Conservation (phyloP, 2,113 vertebrate genomes). For the Dendropsophus ebraccatus region DNA sequence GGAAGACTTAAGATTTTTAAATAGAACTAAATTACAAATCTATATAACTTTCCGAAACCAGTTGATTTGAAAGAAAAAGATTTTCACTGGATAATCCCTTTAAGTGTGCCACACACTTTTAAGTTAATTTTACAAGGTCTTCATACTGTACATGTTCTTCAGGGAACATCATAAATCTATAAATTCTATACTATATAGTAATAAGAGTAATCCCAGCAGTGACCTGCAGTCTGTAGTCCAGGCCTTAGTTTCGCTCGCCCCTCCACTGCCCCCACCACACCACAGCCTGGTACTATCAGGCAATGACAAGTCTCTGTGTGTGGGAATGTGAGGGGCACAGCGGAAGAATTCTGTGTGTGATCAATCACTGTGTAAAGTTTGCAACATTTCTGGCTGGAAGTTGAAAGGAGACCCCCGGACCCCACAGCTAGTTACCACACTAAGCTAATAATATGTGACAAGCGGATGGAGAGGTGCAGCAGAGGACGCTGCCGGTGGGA, state of each 20-base stretch:
- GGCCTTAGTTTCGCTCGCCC: neutral
- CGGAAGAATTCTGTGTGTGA: neutral
- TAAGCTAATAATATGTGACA: neutral
- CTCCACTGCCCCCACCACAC: neutral
- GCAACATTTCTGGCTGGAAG: neutral
- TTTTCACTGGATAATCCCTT: no score
- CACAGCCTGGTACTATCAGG: conserved; percentile 27
- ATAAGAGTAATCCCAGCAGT: neutral
- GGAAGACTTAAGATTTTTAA: no score
- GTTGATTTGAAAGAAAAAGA: no score
- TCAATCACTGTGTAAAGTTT: conserved; percentile 9
- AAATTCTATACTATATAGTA: no score
- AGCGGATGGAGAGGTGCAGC: neutral
- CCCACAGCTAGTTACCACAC: neutral
- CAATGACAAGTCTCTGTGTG: neutral
- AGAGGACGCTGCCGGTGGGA: neutral
- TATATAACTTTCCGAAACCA: no score
- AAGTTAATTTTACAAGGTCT: no score
- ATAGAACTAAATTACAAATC: no score
- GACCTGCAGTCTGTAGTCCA: neutral
- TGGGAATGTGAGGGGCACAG: neutral
- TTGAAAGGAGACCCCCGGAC: neutral
- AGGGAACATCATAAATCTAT: no score
- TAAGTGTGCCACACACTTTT: no score
- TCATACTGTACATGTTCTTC: no score